Conservation (phyloP, 1,140 invertebrate species). For the Cydia amplana region DNA sequence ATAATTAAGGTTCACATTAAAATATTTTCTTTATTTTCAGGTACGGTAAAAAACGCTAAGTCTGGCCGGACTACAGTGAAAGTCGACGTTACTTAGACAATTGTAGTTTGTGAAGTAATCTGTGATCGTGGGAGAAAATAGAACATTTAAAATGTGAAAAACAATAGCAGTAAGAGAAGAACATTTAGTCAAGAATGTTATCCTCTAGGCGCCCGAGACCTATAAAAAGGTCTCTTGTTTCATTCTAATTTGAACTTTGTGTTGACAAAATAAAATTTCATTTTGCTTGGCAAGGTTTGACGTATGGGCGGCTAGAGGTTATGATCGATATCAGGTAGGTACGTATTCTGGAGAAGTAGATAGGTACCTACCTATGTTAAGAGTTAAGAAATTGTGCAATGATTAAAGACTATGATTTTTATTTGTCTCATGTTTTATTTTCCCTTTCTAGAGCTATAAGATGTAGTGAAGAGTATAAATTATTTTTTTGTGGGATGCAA, state of each 20-base stretch:
- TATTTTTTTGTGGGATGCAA: too few species aligned
- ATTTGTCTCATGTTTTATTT: constrained; percentile 1
- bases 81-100: not conserved
- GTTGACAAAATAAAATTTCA: too few species aligned
- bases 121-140: constrained; percentile 23
- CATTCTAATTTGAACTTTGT: too few species aligned
- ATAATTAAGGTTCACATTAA: too few species aligned
- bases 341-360: too few species aligned
- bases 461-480: not conserved
- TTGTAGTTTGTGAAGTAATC: not conserved
- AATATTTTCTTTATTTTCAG: not conserved
- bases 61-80: not conserved
- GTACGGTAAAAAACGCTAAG: constrained; percentile 29
- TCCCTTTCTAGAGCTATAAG: not conserved
- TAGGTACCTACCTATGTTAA: too few species aligned
- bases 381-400: not conserved
- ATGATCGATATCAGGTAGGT: not conserved
- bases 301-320: too few species aligned
- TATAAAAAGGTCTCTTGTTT: too few species aligned
- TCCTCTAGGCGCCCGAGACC: too few species aligned
- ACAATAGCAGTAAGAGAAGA: not conserved
- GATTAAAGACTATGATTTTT: constrained; percentile 14
- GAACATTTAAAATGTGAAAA: constrained; percentile 5
- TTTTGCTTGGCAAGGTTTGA: too few species aligned
- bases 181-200: not conserved